Evolutionary conservation across 2,888 invertebrate species (phyloP).

Genomic region (Bellardia pandia): DNA sequence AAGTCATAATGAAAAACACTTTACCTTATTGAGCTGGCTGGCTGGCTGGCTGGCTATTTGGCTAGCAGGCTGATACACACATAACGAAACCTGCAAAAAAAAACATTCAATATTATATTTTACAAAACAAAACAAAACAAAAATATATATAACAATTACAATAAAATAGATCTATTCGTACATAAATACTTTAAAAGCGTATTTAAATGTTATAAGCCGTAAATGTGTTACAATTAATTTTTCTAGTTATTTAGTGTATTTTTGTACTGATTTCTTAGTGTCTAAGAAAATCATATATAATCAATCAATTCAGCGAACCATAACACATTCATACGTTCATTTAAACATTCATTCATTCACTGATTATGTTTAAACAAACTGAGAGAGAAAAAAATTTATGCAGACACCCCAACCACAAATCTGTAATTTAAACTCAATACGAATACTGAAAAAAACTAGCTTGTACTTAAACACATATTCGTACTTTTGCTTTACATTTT

Average conservation of each 20-base stretch:
- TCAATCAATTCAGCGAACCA: slow-evolving; percentile 67
- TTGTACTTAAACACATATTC: not conserved
- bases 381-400: not conserved
- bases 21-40: slow-evolving; percentile 15
- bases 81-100: not conserved
- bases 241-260: slow-evolving; percentile 1
- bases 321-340: slow-evolving; percentile 10
- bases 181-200: slow-evolving; percentile 16
- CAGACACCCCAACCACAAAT: slow-evolving; percentile 34
- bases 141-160: not conserved
- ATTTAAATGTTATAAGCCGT: slow-evolving; percentile 45
- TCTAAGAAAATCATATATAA: slow-evolving; percentile 63
- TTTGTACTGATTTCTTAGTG: slow-evolving; percentile 31
- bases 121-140: not conserved
- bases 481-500: not conserved
- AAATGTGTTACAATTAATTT: slow-evolving; percentile 63
- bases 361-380: slow-evolving; percentile 50
- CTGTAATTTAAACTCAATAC: slow-evolving; percentile 38
- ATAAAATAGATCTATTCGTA: slow-evolving; percentile 27
- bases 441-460: not conserved
- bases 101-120: not conserved
- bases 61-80: not conserved
- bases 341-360: slow-evolving; percentile 48
- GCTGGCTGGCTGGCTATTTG: not conserved
- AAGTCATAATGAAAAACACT: slow-evolving; percentile 55